Base-by-base conservation (phyloP, 2,888 invertebrate species). In the Tachina fera region DNA sequence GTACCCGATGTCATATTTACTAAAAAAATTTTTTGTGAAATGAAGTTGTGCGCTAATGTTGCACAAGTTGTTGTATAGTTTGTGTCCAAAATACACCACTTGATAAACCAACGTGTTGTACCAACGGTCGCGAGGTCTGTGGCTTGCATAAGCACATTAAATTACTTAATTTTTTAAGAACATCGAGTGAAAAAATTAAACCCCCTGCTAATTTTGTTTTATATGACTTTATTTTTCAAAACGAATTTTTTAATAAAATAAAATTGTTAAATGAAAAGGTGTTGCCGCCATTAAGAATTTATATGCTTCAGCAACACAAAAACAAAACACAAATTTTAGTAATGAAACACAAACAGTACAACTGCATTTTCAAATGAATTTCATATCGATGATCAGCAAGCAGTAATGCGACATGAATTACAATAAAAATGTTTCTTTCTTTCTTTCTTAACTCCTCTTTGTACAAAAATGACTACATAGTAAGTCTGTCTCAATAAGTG, bases 111-210 rank as follows among this genome's bases (percentile, higher is more conserved):
- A n/a, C n/a, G n/a, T n/a, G n/a, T n/a, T n/a, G n/a, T n/a, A n/a
- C n/a, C n/a, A n/a, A n/a, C n/a, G n/a, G n/a, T n/a, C n/a, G n/a
- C n/a, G n/a, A n/a, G n/a, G n/a, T n/a, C n/a, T n/a, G n/a, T n/a
- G n/a, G n/a, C n/a, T n/a, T n/a, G n/a, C n/a, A n/a, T 56, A 61
- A 79, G 60, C 75, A 83, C 79, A 86, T 79, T 79, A 86, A 86
- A 86, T 79, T 61, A 61, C 79, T 83, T 83, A 83, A 86, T 83
- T 86, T 86, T 76, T 71, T 61, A 72, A 74, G 16, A 14, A 14
- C 9, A 22, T 10, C 39, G n/a, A 58, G 10, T 5, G 31, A 31
- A 45, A 53, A 65, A 77, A 58, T 39, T 53, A 45, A n/a, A 61
- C 82, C 71, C 77, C 31, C 43, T 65, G 49, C 16, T 65, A 71